Conservation (phyloP, 2,113 vertebrate genomes). For the Boulengeromyrus knoepffleri region DNA sequence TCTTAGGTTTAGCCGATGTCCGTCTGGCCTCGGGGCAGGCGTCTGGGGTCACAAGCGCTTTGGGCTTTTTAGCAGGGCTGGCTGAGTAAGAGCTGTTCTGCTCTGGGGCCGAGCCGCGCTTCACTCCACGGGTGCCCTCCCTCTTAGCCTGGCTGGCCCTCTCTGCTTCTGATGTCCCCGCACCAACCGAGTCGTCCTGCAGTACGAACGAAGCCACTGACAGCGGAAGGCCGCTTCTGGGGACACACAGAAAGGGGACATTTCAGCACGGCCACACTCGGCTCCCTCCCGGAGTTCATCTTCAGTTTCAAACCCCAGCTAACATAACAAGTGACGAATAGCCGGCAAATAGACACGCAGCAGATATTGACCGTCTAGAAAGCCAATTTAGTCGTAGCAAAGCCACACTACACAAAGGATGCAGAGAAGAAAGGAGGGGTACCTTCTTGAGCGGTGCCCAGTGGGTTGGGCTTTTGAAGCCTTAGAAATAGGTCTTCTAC, state of each 20-base stretch:
- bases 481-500: conserved; percentile 97
- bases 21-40: conserved; percentile 76
- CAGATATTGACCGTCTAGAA: conserved; percentile 9
- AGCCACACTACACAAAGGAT: not conserved
- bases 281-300: not conserved
- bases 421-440: conserved; percentile 60
- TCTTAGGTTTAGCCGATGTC: conserved; percentile 75
- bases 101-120: conserved; percentile 88
- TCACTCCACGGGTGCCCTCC: conserved; percentile 82
- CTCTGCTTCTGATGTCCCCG: conserved; percentile 81
- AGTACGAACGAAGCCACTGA: conserved; percentile 76
- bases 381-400: not conserved
- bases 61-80: conserved; percentile 88
- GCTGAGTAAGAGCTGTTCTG: conserved; percentile 83
- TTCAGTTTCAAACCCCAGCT: not conserved
- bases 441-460: conserved; percentile 97
- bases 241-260: conserved; percentile 31
- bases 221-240: conserved; percentile 86
- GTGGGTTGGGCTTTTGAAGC: conserved; percentile 96
- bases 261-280: not conserved
- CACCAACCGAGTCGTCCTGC: conserved; percentile 81
- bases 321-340: not conserved
- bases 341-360: not conserved
- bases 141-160: conserved; percentile 82
- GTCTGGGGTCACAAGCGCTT: conserved; percentile 76